phyloP scores from a whole-genome alignment of 1,140 invertebrate genomes.

The Pantala flavescens region DNA sequence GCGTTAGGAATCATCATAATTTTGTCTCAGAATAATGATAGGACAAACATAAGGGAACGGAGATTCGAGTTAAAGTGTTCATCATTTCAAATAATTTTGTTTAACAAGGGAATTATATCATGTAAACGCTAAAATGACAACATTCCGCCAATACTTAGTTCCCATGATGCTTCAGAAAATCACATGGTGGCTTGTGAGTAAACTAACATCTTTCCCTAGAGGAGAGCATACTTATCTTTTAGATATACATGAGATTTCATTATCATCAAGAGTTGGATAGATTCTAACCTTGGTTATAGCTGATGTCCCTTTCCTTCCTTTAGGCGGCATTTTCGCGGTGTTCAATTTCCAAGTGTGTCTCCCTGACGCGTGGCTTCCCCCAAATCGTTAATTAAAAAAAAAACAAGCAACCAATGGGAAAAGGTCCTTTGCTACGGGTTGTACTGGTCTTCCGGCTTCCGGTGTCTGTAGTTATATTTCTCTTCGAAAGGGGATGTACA shows the following conservation, averaged over 20 bases:
- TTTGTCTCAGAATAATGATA: too few species aligned
- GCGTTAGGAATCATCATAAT: too few species aligned
- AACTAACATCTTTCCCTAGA: background rate
- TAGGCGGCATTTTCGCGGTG: background rate
- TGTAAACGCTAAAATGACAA: background rate
- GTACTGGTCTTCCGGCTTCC: background rate
- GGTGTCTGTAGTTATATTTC: background rate
- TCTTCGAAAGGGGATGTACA: background rate
- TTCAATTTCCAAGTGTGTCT: background rate
- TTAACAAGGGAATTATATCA: too few species aligned
- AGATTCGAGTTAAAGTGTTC: too few species aligned
- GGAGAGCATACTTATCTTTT: background rate
- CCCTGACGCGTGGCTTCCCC: background rate
- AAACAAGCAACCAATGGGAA: constrained; percentile 9
- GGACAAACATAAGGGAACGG: too few species aligned
- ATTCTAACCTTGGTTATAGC: background rate
- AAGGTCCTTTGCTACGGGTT: background rate
- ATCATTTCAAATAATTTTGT: too few species aligned
- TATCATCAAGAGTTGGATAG: background rate
- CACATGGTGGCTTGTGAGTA: background rate
- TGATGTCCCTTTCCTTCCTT: background rate
- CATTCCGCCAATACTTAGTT: background rate
- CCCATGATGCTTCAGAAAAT: constrained; percentile 5
- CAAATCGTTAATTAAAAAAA: constrained; percentile 11
- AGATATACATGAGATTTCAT: too few species aligned